Percentiles rank a stretch among this genome's conserved stretches.
Conservation (phyloP, 2,797 vertebrate species). For the Fratercula arctica region DNA sequence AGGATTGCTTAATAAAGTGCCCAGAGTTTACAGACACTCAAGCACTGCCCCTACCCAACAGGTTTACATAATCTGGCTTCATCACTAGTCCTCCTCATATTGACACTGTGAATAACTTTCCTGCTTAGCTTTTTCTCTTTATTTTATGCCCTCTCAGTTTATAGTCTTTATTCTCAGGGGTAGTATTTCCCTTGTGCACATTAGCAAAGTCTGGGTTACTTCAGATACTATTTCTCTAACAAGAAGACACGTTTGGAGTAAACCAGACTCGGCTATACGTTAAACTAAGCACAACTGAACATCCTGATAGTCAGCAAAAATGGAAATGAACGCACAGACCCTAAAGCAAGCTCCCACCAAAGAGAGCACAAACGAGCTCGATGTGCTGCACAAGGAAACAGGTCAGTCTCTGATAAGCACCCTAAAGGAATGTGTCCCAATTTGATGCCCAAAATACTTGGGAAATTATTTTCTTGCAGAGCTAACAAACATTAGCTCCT, state of each 20-base stretch:
- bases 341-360: background rate
- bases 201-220: background rate
- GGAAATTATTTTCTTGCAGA: background rate
- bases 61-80: background rate
- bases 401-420: background rate
- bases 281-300: background rate
- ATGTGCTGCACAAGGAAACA: background rate
- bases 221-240: background rate
- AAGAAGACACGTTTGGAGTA: background rate
- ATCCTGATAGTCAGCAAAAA: background rate
- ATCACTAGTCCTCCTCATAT: rapidly evolving
- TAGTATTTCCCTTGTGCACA: background rate
- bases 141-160: background rate
- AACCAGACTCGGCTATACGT: background rate
- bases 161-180: background rate
- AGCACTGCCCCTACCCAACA: background rate
- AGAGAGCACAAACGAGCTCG: background rate
- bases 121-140: background rate
- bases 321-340: rapidly evolving
- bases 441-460: background rate
- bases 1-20: background rate
- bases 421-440: rapidly evolving
- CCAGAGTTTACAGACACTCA: background rate
- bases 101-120: background rate
- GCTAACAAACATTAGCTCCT: background rate